A percentile compares a stretch with the other conserved stretches of the same genome.
phyloP scores from a whole-genome alignment of 2,888 invertebrate species.

The Drosophila sordidapex region DNA sequence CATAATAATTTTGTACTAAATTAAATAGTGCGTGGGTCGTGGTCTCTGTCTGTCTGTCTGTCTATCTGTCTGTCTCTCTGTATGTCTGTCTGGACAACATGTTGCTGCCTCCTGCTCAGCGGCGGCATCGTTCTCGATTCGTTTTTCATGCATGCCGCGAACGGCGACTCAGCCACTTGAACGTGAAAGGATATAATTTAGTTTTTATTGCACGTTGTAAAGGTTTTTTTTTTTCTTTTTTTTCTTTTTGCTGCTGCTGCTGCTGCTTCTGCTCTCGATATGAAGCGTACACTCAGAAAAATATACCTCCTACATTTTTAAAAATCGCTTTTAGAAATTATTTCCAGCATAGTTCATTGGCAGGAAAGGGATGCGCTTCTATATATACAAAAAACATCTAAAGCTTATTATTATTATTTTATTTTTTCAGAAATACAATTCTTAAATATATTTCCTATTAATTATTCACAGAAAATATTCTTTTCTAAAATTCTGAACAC shows the following conservation, averaged over 20 bases:
- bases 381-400: accelerated
- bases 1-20: conserved; percentile 82
- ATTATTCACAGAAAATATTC: too few species aligned
- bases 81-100: conserved; percentile 57
- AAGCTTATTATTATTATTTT: not conserved
- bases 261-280: conserved; percentile 2
- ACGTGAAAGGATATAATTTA: conserved; percentile 79
- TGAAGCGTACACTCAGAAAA: not conserved
- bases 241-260: not conserved
- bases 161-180: conserved; percentile 64
- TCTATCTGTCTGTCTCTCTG: conserved; percentile 10
- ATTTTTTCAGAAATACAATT: not conserved
- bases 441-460: not conserved
- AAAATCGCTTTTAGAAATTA: not conserved
- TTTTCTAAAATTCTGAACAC: not conserved
- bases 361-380: accelerated
- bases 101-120: conserved; percentile 58
- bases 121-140: conserved; percentile 45
- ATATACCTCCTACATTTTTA: accelerated
- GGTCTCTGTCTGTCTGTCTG: conserved; percentile 12
- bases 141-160: conserved; percentile 46
- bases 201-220: conserved; percentile 75
- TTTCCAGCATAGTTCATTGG: not conserved
- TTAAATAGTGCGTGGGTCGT: conserved; percentile 80
- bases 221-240: conserved; percentile 35